Conservation (phyloP, 2,888 invertebrate species). For the Dione vanillae region DNA sequence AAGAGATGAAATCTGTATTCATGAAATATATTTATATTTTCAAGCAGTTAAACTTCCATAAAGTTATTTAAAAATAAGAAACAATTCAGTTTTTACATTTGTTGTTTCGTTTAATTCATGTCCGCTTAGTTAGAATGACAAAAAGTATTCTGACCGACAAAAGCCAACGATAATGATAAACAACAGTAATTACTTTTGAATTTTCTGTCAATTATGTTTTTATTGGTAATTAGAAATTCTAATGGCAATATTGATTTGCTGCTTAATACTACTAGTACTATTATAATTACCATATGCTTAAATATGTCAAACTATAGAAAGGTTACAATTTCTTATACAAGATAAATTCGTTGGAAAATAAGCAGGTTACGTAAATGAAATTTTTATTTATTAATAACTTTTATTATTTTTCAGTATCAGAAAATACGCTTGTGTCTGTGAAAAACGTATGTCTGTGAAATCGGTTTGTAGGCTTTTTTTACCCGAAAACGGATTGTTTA, state of each 20-base stretch:
- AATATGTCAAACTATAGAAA: not conserved
- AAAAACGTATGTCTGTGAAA: too few relatives aligned
- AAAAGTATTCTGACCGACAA: conserved; percentile 17
- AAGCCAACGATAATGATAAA: conserved; percentile 13
- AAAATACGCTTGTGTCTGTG: too few relatives aligned
- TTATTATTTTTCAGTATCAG: too few relatives aligned
- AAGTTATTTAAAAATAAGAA: not conserved
- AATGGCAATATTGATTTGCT: not conserved
- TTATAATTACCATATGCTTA: not conserved
- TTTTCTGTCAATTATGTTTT: conserved; percentile 19
- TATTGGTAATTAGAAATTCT: conserved; percentile 4
- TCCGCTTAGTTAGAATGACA: not conserved
- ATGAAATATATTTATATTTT: too few relatives aligned
- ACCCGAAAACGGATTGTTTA: too few relatives aligned
- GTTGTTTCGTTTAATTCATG: conserved; percentile 5
- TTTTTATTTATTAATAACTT: too few relatives aligned
- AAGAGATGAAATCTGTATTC: too few relatives aligned
- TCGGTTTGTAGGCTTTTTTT: too few relatives aligned
- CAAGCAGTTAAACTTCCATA: not conserved
- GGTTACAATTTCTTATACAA: too few relatives aligned
- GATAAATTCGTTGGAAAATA: too few relatives aligned
- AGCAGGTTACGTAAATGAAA: too few relatives aligned
- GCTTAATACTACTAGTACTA: not conserved
- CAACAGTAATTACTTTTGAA: conserved; percentile 2
- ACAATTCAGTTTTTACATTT: not conserved